Percentiles rank a stretch among this genome's conserved stretches.
Evolutionary conservation across 2,888 invertebrate genomes (phyloP).

Genomic region (Xanthorhoe designata): DNA sequence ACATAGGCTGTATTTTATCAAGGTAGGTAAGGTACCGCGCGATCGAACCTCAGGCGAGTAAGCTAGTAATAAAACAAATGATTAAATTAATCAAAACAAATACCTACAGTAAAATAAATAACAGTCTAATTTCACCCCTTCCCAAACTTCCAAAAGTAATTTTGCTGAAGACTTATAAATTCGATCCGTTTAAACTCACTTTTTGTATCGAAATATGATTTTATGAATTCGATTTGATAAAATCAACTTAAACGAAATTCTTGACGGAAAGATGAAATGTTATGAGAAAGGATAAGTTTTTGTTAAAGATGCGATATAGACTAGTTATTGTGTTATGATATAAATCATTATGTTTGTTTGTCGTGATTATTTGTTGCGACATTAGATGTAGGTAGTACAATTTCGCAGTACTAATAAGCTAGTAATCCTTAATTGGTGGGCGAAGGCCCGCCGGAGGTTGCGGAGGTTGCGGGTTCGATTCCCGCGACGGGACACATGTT

Average conservation of each 20-base stretch:
- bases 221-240: conserved; percentile 43
- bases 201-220: conserved; percentile 35
- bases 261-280: conserved; percentile 50
- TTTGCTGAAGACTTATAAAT: background rate
- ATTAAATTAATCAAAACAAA: background rate
- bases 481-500: too few species aligned
- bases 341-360: conserved; percentile 39
- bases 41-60: too few species aligned
- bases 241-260: conserved; percentile 47
- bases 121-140: background rate
- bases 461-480: too few species aligned
- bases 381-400: too few species aligned
- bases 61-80: too few species aligned
- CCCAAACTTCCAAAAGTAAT: background rate
- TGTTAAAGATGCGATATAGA: conserved; percentile 35
- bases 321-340: conserved; percentile 26
- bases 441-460: too few species aligned
- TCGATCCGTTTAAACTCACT: conserved; percentile 10
- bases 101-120: background rate
- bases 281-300: conserved; percentile 49
- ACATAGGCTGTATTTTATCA: too few species aligned
- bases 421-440: too few species aligned
- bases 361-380: background rate
- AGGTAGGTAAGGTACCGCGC: too few species aligned
- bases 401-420: too few species aligned